A percentile compares a stretch with the other conserved stretches of the same genome.
Evolutionary conservation across 2,113 vertebrate genomes (phyloP).

Genomic region (Otis tarda): DNA sequence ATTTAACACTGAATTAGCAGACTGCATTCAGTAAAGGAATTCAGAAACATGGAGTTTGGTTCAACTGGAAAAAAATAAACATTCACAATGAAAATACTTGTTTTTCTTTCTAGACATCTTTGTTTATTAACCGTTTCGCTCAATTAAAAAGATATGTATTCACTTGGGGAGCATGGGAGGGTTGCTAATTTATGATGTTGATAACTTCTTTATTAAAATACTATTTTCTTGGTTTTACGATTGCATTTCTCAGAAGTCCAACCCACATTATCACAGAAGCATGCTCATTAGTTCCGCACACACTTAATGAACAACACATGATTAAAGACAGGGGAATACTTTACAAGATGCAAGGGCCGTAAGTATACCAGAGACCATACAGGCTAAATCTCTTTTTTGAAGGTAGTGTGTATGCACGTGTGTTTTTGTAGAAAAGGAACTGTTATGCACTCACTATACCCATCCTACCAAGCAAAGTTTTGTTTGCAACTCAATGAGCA

Average conservation of each 20-base stretch:
- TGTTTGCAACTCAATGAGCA: not conserved
- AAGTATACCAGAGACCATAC: too few relatives aligned
- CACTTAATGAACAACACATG: not conserved
- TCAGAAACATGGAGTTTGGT: not conserved
- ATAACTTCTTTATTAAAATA: not conserved
- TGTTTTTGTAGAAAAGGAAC: not conserved
- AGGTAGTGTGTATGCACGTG: accelerated
- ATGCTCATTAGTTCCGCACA: not conserved
- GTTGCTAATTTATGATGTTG: not conserved
- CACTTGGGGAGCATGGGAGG: accelerated
- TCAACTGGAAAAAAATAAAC: not conserved
- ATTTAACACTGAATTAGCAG: not conserved
- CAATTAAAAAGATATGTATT: not conserved
- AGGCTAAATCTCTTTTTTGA: not conserved
- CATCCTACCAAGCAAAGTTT: not conserved
- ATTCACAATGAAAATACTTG: not conserved
- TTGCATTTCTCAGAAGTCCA: not conserved
- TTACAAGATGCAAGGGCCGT: accelerated
- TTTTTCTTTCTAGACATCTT: not conserved
- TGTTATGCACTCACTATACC: accelerated
- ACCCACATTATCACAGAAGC: not conserved
- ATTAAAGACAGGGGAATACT: not conserved
- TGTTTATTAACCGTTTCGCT: not conserved
- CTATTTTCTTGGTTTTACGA: not conserved
- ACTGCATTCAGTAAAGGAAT: not conserved